Percentiles rank a stretch among this genome's conserved stretches.
These are phyloP conservation scores for Musca vetustissima DNA, from an alignment of 1,140 invertebrate species.

Conservation along the genomic window DNA sequence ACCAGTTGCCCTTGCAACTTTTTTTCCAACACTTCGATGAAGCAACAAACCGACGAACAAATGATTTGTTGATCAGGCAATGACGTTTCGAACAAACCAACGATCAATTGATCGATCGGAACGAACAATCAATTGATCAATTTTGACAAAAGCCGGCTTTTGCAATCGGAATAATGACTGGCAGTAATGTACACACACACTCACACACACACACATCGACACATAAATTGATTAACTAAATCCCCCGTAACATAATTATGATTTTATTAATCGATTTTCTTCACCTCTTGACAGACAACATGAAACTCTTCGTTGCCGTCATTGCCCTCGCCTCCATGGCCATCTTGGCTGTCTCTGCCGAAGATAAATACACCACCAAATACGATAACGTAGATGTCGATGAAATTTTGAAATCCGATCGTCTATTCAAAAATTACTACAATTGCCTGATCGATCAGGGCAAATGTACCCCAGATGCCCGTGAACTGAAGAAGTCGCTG, in stretches of 20 bases:
- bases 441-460: constrained; percentile 70
- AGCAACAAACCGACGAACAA: no score
- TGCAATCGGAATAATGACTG: no score
- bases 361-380: constrained; percentile 68
- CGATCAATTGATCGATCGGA: no score
- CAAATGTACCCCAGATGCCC: constrained; percentile 70
- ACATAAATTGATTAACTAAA: no score
- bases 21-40: no score
- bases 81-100: no score
- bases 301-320: constrained; percentile 24
- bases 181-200: no score
- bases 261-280: not conserved
- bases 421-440: constrained; percentile 66
- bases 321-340: constrained; percentile 50
- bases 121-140: no score
- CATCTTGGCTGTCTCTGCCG: constrained; percentile 54
- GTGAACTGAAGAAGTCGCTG: constrained; percentile 69
- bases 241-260: not conserved
- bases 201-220: no score
- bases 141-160: no score
- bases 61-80: no score
- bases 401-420: constrained; percentile 67
- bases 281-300: constrained; percentile 22
- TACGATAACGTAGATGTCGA: constrained; percentile 73
- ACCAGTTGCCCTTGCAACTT: no score